Percentiles rank a stretch among this genome's conserved stretches.
phyloP scores from a whole-genome alignment of 2,888 invertebrate genomes.

The Polydrusus pterygomalis region DNA sequence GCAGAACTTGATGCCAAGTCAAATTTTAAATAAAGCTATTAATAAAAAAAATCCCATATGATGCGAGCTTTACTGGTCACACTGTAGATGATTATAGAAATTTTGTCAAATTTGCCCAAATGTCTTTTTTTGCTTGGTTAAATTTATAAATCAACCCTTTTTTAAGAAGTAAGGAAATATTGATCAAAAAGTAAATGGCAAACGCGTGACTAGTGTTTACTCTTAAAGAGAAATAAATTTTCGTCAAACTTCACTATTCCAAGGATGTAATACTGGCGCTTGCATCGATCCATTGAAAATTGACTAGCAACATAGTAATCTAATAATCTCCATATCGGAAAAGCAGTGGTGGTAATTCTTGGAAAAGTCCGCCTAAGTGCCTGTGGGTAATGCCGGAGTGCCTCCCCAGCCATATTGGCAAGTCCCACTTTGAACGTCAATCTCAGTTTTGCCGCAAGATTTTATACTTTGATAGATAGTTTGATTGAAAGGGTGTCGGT shows the following conservation, averaged over 20 bases:
- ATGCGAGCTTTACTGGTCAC: too few species aligned
- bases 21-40: too few species aligned
- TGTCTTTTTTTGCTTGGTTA: too few species aligned
- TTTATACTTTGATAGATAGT: slow-evolving; percentile 36
- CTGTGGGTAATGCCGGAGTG: slow-evolving; percentile 50
- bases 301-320: slow-evolving; percentile 42
- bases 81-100: too few species aligned
- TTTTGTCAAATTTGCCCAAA: too few species aligned
- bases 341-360: slow-evolving; percentile 48
- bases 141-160: too few species aligned
- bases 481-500: slow-evolving; percentile 38
- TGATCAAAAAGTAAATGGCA: too few species aligned
- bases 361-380: slow-evolving; percentile 46
- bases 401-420: slow-evolving; percentile 34
- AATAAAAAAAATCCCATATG: too few species aligned
- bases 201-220: too few species aligned
- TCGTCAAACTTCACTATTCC: background rate
- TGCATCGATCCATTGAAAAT: slow-evolving; percentile 31
- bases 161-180: too few species aligned
- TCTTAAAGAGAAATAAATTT: too few species aligned
- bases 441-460: slow-evolving; percentile 40
- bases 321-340: slow-evolving; percentile 51
- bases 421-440: slow-evolving; percentile 44
- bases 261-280: background rate
- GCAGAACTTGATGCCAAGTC: too few species aligned